A percentile compares a stretch with the other conserved stretches of the same genome.
Evolutionary conservation across 2,113 vertebrate genomes (phyloP).

Genomic region (Xenus cinereus): DNA sequence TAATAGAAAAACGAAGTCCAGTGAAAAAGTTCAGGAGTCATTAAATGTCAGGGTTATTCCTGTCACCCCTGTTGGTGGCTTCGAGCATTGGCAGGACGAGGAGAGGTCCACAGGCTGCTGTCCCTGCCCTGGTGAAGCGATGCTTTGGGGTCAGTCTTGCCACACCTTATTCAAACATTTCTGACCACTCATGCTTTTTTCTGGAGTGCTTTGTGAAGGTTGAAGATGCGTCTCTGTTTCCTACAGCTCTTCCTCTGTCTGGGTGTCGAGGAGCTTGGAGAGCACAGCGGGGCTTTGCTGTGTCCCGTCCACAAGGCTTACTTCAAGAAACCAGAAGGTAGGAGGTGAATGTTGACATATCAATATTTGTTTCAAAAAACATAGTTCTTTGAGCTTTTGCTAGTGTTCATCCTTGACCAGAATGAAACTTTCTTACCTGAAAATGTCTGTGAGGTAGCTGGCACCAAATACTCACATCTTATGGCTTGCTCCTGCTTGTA

Average conservation of each 20-base stretch:
- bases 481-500: neutral
- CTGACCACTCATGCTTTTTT: rapidly evolving
- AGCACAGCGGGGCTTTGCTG: neutral
- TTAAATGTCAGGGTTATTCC: neutral
- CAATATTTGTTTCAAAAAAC: rapidly evolving
- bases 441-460: neutral
- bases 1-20: neutral
- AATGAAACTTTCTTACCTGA: neutral
- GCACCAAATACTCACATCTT: neutral
- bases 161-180: neutral
- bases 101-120: neutral
- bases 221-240: neutral
- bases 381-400: neutral
- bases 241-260: neutral
- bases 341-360: neutral
- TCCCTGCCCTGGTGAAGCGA: neutral
- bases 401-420: rapidly evolving
- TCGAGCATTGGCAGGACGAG: rapidly evolving
- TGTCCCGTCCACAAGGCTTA: rapidly evolving
- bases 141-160: neutral
- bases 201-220: rapidly evolving
- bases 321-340: neutral
- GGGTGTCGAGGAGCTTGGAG: neutral
- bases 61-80: neutral
- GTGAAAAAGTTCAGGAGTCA: neutral